phyloP scores from a whole-genome alignment of 92 coral and sea anemone genomes.

The Blastomussa wellsi region DNA sequence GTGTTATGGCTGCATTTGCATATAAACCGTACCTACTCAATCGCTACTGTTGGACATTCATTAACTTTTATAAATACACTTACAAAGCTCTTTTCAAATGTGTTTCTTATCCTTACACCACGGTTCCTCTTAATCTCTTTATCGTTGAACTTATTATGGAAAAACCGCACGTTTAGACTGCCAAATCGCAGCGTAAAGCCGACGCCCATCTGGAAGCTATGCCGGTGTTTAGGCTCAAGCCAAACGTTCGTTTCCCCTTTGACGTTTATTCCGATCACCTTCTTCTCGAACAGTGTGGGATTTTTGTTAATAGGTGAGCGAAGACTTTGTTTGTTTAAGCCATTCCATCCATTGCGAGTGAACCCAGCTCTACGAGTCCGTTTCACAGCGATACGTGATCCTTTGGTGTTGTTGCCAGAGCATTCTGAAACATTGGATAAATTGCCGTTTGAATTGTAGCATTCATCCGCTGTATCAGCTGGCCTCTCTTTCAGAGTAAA shows the following conservation, averaged over 20 bases:
- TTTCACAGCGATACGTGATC: background rate
- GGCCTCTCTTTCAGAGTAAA: background rate
- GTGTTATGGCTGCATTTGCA: too few relatives aligned
- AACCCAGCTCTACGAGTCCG: conserved; percentile 7
- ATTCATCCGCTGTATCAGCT: background rate
- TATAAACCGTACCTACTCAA: too few relatives aligned
- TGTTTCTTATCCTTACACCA: background rate
- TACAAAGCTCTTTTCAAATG: background rate
- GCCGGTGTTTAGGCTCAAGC: background rate
- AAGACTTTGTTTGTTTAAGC: background rate
- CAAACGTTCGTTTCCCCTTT: conserved; percentile 20
- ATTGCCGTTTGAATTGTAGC: background rate
- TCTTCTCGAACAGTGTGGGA: conserved; percentile 20
- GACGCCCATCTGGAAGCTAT: background rate
- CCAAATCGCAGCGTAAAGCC: background rate
- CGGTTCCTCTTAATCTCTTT: background rate
- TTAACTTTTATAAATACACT: background rate
- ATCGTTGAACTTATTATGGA: background rate
- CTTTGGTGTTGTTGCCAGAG: background rate
- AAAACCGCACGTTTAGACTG: background rate
- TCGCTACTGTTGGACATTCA: too few relatives aligned
- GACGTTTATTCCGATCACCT: conserved; percentile 13
- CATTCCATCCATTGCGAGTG: background rate
- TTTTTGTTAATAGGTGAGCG: background rate
- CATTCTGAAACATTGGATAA: background rate